phyloP scores from a whole-genome alignment of 2,888 invertebrate species.

The Rhorus exstirpatorius region DNA sequence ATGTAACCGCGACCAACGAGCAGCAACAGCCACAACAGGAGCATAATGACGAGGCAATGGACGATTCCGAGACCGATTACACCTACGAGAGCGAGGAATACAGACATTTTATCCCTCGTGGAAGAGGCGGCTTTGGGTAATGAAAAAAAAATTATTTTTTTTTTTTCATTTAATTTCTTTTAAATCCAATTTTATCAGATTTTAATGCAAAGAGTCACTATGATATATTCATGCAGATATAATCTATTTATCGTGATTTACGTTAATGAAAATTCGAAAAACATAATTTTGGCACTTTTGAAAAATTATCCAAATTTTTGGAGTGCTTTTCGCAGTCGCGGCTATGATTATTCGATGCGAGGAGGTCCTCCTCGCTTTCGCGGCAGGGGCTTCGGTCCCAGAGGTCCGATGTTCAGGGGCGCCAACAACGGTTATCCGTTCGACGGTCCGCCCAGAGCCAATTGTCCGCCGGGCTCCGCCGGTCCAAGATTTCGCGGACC shows the following conservation, averaged over 20 bases:
- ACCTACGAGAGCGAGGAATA: constrained; percentile 86
- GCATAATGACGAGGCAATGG: constrained; percentile 82
- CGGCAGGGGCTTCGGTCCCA: constrained; percentile 89
- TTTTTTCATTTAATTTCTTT: not conserved
- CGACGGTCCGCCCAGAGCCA: constrained; percentile 87
- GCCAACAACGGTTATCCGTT: constrained; percentile 86
- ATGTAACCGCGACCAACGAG: constrained; percentile 40
- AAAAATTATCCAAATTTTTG: constrained; percentile 5
- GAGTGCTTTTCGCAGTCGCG: constrained; percentile 64
- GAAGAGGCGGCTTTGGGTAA: constrained; percentile 87
- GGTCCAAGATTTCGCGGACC: constrained; percentile 87
- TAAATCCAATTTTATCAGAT: too few species aligned
- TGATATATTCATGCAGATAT: too few species aligned
- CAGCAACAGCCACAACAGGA: constrained; percentile 76
- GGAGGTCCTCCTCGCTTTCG: constrained; percentile 89
- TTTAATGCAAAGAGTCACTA: too few species aligned
- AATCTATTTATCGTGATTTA: too few species aligned
- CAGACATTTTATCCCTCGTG: constrained; percentile 86
- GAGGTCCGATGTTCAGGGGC: constrained; percentile 86
- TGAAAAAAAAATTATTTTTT: constrained; percentile 42
- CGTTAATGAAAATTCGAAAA: too few species aligned
- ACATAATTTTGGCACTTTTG: not conserved
- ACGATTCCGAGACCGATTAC: constrained; percentile 82
- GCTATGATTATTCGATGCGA: constrained; percentile 71
- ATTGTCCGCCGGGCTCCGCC: constrained; percentile 85